Conservation (phyloP, 2,888 invertebrate genomes). For the Xylota segnis region DNA sequence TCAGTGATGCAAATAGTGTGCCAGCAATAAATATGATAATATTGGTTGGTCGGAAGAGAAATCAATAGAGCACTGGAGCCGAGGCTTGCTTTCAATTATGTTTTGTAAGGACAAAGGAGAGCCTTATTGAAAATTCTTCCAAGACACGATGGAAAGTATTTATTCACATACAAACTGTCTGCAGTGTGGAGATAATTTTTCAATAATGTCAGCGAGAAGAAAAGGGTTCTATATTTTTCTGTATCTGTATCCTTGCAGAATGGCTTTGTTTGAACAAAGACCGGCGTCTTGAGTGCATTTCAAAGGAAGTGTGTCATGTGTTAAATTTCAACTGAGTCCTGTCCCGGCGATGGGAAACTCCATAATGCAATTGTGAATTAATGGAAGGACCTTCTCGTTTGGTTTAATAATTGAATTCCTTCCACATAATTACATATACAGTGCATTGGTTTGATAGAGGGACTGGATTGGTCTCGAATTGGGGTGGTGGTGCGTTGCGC, state of each 20-base stretch:
- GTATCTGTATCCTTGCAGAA: slow-evolving; percentile 16
- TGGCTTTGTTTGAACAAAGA: slow-evolving; percentile 46
- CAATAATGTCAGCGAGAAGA: slow-evolving; percentile 65
- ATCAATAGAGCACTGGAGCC: slow-evolving; percentile 27
- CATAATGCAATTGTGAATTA: slow-evolving; percentile 46
- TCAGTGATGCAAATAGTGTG: neutral
- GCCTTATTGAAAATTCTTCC: slow-evolving; percentile 45
- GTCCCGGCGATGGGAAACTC: slow-evolving; percentile 17
- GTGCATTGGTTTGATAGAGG: slow-evolving; percentile 34
- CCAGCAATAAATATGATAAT: slow-evolving; percentile 17
- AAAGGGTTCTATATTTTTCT: slow-evolving; percentile 49
- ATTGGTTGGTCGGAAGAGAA: neutral
- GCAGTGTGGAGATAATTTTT: slow-evolving; percentile 66
- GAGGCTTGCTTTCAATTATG: slow-evolving; percentile 26
- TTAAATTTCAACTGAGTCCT: slow-evolving; percentile 46
- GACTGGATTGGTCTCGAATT: neutral
- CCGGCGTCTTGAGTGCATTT: slow-evolving; percentile 39
- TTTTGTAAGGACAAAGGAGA: slow-evolving; percentile 13
- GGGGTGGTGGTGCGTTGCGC: neutral
- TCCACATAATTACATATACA: slow-evolving; percentile 46
- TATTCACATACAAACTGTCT: slow-evolving; percentile 39
- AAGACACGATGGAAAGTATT: neutral
- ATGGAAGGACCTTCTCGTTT: slow-evolving; percentile 19
- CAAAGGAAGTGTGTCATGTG: slow-evolving; percentile 70
- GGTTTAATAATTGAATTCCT: slow-evolving; percentile 43